Evolutionary conservation across 2,113 vertebrate genomes (phyloP).

Genomic region (Aspidoscelis tigris): DNA sequence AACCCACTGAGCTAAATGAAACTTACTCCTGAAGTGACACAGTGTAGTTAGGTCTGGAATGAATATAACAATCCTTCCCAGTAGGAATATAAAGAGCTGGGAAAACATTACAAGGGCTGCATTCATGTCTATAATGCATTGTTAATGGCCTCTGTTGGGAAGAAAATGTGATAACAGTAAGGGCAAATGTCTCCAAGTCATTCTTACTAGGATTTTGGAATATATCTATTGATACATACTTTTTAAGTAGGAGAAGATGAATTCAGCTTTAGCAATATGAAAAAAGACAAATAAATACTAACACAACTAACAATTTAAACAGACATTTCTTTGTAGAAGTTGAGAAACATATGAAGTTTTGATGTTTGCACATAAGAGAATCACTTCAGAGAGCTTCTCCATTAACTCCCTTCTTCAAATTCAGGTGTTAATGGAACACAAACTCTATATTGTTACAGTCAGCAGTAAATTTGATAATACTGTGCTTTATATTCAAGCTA

Average conservation of each 20-base stretch:
- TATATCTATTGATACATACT: not conserved
- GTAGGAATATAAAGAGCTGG: not conserved
- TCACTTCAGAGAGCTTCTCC: not conserved
- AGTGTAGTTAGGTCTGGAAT: too few relatives aligned
- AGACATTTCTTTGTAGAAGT: constrained; percentile 2
- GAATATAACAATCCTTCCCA: not conserved
- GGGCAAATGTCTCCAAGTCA: not conserved
- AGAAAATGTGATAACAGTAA: not conserved
- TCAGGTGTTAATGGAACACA: not conserved
- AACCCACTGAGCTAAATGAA: not conserved
- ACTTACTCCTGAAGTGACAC: too few relatives aligned
- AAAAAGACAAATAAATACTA: constrained; percentile 1
- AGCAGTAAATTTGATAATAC: constrained; percentile 7
- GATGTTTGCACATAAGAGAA: not conserved
- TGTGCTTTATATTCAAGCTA: constrained; percentile 26
- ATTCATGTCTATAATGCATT: not conserved
- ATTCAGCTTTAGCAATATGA: not conserved
- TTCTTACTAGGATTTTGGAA: not conserved
- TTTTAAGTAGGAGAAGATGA: not conserved
- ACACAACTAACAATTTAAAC: not conserved
- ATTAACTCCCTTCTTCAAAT: constrained; percentile 4
- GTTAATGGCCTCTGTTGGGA: not conserved
- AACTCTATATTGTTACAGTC: constrained; percentile 11
- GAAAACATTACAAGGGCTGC: not conserved
- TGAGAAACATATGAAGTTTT: not conserved